phyloP scores from a whole-genome alignment of 2,797 vertebrate genomes.

The Cyclura pinguis region DNA sequence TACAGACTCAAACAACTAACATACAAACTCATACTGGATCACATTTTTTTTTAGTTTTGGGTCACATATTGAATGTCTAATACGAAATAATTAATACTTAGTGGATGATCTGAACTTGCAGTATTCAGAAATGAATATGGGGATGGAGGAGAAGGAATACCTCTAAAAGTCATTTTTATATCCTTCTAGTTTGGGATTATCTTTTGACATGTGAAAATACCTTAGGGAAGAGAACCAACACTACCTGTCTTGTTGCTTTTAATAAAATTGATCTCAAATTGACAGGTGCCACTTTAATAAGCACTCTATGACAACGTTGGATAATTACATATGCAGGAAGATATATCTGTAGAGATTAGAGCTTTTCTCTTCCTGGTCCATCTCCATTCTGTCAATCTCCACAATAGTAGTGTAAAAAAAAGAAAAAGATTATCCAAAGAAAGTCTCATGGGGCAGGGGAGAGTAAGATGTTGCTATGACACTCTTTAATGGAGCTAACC shows the following conservation, averaged over 20 bases:
- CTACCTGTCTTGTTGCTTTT: background rate
- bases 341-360: background rate
- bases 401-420: background rate
- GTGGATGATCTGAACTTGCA: background rate
- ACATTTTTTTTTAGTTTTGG: background rate
- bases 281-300: background rate
- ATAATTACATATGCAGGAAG: background rate
- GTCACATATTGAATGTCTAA: background rate
- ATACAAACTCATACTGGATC: background rate
- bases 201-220: background rate
- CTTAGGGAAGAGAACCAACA: background rate
- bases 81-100: background rate
- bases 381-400: background rate
- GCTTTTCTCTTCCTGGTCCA: background rate
- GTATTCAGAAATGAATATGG: background rate
- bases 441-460: background rate
- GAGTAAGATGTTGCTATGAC: background rate
- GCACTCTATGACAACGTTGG: background rate
- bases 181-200: background rate
- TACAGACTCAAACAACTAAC: background rate
- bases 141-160: background rate
- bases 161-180: background rate
- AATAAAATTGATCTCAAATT: conserved; percentile 16
- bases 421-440: background rate
- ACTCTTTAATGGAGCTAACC: background rate